Percentiles rank a stretch among this genome's conserved stretches.
These are phyloP conservation scores for Chloebia gouldiae DNA, from an alignment of 2,113 vertebrate genomes.

Conservation along the genomic window DNA sequence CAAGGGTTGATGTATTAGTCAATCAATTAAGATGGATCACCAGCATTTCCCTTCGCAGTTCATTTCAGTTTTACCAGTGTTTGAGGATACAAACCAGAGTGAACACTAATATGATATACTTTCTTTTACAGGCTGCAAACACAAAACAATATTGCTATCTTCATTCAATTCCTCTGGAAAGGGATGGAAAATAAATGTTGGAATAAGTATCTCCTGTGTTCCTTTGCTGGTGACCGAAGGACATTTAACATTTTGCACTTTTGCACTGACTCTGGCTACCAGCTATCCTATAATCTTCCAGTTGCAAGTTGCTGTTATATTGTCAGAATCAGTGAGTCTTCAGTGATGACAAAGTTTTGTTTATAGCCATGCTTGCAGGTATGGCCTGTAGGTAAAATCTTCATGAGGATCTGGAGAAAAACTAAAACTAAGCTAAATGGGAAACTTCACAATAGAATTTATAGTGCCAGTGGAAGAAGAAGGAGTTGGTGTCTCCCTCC, in stretches of 20 bases:
- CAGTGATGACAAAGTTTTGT: neutral
- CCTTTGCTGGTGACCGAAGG: neutral
- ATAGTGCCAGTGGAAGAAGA: neutral
- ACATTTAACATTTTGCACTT: neutral
- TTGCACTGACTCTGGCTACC: neutral
- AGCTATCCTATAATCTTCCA: neutral
- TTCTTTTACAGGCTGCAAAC: neutral
- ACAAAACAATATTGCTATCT: neutral
- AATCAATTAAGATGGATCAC: constrained; percentile 39
- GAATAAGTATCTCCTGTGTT: neutral
- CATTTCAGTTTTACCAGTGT: neutral
- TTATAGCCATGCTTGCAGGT: neutral
- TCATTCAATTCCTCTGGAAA: neutral
- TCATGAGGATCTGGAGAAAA: neutral
- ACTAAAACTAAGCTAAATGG: neutral
- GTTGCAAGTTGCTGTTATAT: neutral
- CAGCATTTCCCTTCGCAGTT: neutral
- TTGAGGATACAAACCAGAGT: neutral
- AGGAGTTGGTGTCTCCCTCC: neutral
- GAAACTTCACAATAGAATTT: neutral
- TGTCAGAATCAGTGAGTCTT: neutral
- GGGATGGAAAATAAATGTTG: neutral
- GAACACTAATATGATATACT: neutral
- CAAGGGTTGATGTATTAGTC: neutral
- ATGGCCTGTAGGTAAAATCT: neutral